Percentiles rank a stretch among this genome's conserved stretches.
phyloP scores from a whole-genome alignment of 2,888 invertebrate species.

The Melanchra persicariae region DNA sequence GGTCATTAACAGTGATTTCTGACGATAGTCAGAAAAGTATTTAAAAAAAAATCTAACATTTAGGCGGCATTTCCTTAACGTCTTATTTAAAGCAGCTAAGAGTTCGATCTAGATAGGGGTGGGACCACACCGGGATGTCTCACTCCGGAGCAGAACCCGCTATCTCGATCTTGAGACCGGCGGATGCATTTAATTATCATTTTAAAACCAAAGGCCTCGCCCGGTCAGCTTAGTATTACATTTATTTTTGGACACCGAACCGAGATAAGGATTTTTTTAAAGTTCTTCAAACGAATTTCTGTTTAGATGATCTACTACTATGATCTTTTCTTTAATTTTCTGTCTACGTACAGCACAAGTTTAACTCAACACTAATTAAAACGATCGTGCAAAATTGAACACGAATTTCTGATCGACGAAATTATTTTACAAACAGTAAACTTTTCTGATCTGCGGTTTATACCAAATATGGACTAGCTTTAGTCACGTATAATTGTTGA shows the following conservation, averaged over 20 bases:
- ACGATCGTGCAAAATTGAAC: neutral
- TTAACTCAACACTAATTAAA: neutral
- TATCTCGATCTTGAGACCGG: conserved; percentile 83
- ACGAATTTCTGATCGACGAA: neutral
- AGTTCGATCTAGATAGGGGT: conserved; percentile 83
- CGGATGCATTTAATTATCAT: conserved; percentile 77
- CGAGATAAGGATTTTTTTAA: conserved; percentile 46
- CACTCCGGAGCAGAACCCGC: conserved; percentile 80
- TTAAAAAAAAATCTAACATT: conserved; percentile 66
- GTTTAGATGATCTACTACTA: conserved; percentile 19
- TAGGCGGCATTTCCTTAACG: conserved; percentile 65
- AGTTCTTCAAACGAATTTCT: conserved; percentile 19
- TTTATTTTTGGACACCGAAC: conserved; percentile 70
- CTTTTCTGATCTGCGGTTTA: conserved; percentile 23
- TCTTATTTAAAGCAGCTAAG: conserved; percentile 67
- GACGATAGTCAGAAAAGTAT: conserved; percentile 60
- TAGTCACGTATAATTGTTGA: neutral
- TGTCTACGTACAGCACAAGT: neutral
- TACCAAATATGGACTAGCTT: neutral
- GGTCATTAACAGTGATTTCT: conserved; percentile 56
- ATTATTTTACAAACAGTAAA: neutral
- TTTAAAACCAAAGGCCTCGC: conserved; percentile 75
- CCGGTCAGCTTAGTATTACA: conserved; percentile 69
- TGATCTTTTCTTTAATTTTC: conserved; percentile 1
- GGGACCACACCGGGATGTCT: conserved; percentile 87